phyloP scores from a whole-genome alignment of 2,797 vertebrate genomes.

The Sitta carolinensis region DNA sequence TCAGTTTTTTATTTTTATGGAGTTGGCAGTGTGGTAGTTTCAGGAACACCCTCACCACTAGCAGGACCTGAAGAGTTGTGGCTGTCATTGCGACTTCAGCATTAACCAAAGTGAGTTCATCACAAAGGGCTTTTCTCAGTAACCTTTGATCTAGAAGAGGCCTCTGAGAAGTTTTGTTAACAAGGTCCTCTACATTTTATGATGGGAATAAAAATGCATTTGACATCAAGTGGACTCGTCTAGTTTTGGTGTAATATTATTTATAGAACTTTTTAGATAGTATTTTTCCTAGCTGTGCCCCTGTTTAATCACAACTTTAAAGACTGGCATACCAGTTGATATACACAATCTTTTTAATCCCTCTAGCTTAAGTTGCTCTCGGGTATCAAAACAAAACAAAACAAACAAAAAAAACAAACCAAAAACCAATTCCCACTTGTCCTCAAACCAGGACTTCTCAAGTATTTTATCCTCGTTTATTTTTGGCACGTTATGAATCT shows the following conservation, averaged over 20 bases:
- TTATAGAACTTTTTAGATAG: neutral
- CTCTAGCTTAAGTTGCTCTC: neutral
- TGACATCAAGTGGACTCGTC: rapidly evolving
- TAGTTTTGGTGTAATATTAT: neutral
- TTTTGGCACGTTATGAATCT: neutral
- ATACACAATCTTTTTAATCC: neutral
- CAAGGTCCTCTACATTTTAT: neutral
- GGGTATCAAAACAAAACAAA: neutral
- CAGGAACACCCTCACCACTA: neutral
- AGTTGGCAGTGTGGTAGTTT: neutral
- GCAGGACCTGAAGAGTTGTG: neutral
- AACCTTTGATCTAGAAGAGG: neutral
- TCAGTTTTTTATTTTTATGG: neutral
- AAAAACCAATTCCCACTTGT: neutral
- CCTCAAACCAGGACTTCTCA: neutral
- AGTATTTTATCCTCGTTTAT: neutral
- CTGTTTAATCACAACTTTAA: neutral
- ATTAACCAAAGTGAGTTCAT: neutral
- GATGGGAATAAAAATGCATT: neutral
- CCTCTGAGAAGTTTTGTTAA: neutral
- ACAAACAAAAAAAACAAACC: no score
- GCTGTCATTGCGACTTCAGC: neutral
- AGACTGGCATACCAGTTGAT: neutral
- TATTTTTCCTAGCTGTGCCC: neutral
- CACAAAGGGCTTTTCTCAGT: neutral